Evolutionary conservation across 2,888 invertebrate species (phyloP), one percentile per base, ranked within the genome.

Genomic region (Drosophila glabriapex): DNA sequence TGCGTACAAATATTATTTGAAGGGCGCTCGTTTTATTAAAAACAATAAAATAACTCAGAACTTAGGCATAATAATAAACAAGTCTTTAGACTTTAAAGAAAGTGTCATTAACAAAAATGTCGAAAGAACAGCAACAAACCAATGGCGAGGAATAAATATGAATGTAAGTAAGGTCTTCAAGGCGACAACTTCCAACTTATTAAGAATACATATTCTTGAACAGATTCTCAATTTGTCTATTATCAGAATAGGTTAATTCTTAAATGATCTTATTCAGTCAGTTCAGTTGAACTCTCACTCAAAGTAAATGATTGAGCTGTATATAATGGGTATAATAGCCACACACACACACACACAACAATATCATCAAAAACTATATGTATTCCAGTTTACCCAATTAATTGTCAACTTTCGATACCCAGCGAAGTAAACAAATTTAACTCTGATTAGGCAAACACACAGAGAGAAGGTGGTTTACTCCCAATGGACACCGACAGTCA

Each of bases 401-500:
- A 46, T 46, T 25, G 25, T 25, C 25, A 46, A 46, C 43, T 12
- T 22, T 43, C 43, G 43, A 43, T 43, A 12, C 6, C 22, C 22
- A 22, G 14, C 25, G 16, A 9, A 9, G 46, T 46, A 16, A 46
- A 46, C 46, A 22, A 67, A 41, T 58, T 58, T 25, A 14, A 68
- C 54, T 28, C 37, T 16, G 39, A 55, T 64, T 59, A 60, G 16
- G 29, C 22, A 25, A 25, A 62, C 52, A 53, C 16, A 16, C 52
- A 19, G 29, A 39, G 4, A 25, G 35, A 46, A 35, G 46, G 25
- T 43, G 59, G 66, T 70, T 75, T 59, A 41, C 39, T 55, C 62
- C 76, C 70, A 55, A 39, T 52, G 76, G 76, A 33, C 53, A 22
- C 41, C 22, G 7, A 25, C 46, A 49, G 52, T 68, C 59, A 75